Conservation (phyloP, 2,888 invertebrate species). For the Drosophila recens region DNA sequence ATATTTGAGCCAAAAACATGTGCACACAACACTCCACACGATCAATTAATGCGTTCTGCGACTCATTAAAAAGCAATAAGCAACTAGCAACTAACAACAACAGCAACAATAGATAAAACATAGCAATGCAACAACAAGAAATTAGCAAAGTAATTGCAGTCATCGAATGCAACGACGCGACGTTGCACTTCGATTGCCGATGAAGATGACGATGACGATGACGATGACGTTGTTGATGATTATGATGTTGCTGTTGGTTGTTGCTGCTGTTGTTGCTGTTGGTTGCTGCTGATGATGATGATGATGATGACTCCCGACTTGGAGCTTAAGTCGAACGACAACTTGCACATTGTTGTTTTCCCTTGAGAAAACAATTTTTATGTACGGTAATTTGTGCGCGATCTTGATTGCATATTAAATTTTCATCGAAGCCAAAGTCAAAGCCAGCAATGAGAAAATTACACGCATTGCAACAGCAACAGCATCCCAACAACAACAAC, state of each 20-base stretch:
- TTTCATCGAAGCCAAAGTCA: slow-evolving; percentile 67
- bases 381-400: slow-evolving; percentile 79
- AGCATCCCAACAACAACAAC: slow-evolving; percentile 34
- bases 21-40: slow-evolving; percentile 9
- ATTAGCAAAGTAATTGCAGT: slow-evolving; percentile 64
- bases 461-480: slow-evolving; percentile 71
- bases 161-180: slow-evolving; percentile 40
- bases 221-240: slow-evolving; percentile 21
- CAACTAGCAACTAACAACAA: slow-evolving; percentile 10
- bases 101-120: slow-evolving; percentile 8
- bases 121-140: slow-evolving; percentile 32
- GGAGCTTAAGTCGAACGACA: slow-evolving; percentile 59
- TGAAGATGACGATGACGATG: slow-evolving; percentile 30
- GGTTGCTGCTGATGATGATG: slow-evolving; percentile 27
- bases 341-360: slow-evolving; percentile 76
- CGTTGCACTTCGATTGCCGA: slow-evolving; percentile 44
- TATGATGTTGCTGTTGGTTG: slow-evolving; percentile 11
- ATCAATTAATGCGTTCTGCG: slow-evolving; percentile 25
- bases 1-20: neutral
- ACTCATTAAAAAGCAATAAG: slow-evolving; percentile 41
- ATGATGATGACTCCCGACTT: slow-evolving; percentile 34
- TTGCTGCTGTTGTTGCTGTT: slow-evolving; percentile 32
- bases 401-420: slow-evolving; percentile 82
- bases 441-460: slow-evolving; percentile 78
- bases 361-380: slow-evolving; percentile 78